Evolutionary conservation across 2,888 invertebrate genomes (phyloP), one percentile per base, ranked within the genome.

Genomic region (Calliopum simillimum): DNA sequence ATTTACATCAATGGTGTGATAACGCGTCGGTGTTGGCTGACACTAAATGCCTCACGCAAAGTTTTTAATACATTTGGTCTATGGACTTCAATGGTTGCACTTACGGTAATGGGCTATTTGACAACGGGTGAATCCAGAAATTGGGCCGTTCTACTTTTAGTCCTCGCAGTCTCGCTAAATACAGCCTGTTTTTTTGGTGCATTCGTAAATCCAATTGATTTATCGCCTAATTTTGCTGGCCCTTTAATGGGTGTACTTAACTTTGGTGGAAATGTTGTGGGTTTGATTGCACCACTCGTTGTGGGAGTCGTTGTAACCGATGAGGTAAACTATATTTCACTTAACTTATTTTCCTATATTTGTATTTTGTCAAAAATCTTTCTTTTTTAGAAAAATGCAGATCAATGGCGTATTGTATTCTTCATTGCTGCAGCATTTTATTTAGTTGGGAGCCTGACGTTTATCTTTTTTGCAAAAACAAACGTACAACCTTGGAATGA

Each of bases 201-300:
- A 78, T 89, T 92, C 91, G 88, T 88, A 91, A 94, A 93, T 73
- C 93, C 94, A 79, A 92, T 94, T 76, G 94, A 94, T 86, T 86
- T 94, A 55, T 91, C 94, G 4, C 94, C 94, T 0, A 93, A 92
- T 82, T 93, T 91, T 82, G 92, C 94, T 12, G 94, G 94, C 33
- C 91, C 91, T 0, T 84, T 94, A 76, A 93, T 94, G 93, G 94
- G 94, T 2, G 90, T 94, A 76, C 93, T 93, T 1, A 94, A 94
- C 81, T 91, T 91, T 13, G 85, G 5, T 33, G 5, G 8, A 33
- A 33, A 33, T 33, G 1, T 33, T 3, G 8, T 33, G 33, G 8
- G 33, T 33, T 8, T 33, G 33, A 1, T 8, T 33, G 33, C 33
- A 1, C 33, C 33, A 8, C 33, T 33, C 2, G 8, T 33, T 33